phyloP scores from a whole-genome alignment of 2,888 invertebrate genomes.

The Fragum sueziense region DNA sequence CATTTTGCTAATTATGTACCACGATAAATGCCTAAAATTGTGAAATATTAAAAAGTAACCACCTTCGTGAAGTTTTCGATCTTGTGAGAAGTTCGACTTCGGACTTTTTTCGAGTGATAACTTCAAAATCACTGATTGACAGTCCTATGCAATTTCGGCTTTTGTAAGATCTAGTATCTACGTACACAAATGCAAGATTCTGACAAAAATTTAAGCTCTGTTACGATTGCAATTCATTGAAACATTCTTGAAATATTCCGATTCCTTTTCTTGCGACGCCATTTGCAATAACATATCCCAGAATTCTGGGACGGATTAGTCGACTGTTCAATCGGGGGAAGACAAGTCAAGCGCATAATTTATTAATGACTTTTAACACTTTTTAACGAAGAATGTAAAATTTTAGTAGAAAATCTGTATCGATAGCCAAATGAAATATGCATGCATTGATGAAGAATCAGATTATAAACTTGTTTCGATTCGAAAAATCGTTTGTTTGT shows the following conservation, averaged over 20 bases:
- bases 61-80: no score
- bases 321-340: constrained; percentile 18
- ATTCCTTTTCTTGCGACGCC: constrained; percentile 49
- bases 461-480: no score
- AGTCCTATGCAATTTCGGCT: background rate
- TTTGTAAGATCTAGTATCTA: background rate
- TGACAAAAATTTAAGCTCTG: background rate
- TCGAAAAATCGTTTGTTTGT: background rate
- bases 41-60: no score
- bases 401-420: no score
- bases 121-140: background rate
- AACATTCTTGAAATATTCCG: background rate
- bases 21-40: no score
- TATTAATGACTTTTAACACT: constrained; percentile 5
- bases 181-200: no score
- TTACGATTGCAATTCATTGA: background rate
- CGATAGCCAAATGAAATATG: no score
- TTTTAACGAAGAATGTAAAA: no score
- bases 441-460: no score
- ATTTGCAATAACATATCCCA: constrained; percentile 57
- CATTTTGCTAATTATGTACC: no score
- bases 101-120: no score
- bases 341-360: constrained; percentile 14
- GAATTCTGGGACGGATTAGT: constrained; percentile 26
- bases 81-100: no score